A percentile compares a stretch with the other conserved stretches of the same genome.
Conservation (phyloP, 1,140 invertebrate genomes). For the Drosophila equinoxialis region DNA sequence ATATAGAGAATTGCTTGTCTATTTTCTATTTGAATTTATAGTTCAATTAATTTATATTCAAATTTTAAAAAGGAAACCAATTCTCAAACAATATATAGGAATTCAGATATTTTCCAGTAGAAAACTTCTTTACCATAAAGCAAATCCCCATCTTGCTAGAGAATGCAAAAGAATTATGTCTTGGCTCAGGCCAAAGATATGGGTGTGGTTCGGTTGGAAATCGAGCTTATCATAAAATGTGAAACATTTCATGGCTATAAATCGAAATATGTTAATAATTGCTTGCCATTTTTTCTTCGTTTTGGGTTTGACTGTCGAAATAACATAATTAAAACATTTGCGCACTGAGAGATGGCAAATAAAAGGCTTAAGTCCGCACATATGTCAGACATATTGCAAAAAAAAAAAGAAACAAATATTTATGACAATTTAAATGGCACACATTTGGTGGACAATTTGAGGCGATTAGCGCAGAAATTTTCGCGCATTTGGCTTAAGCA, state of each 20-base stretch:
- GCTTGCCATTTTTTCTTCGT: slow-evolving; percentile 52
- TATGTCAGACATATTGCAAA: slow-evolving; percentile 56
- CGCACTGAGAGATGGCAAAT: slow-evolving; percentile 18
- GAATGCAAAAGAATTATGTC: no score
- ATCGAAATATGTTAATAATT: slow-evolving; percentile 73
- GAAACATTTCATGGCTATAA: slow-evolving; percentile 48
- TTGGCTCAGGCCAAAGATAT: neutral
- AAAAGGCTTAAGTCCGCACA: slow-evolving; percentile 46
- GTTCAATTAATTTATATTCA: no score
- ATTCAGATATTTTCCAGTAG: no score
- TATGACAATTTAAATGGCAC: slow-evolving; percentile 80
- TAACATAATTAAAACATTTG: slow-evolving; percentile 75
- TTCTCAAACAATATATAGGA: no score
- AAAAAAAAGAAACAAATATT: slow-evolving; percentile 28
- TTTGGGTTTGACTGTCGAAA: slow-evolving; percentile 36
- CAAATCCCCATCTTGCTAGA: no score
- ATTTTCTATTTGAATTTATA: no score
- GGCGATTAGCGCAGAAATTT: slow-evolving; percentile 76
- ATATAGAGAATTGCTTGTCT: no score
- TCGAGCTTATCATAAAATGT: slow-evolving; percentile 41
- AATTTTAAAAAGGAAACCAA: no score
- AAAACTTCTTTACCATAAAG: no score
- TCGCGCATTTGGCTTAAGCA: slow-evolving; percentile 69
- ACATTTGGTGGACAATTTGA: slow-evolving; percentile 76
- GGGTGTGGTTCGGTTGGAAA: slow-evolving; percentile 11